These are phyloP conservation scores for Eulemur macaco DNA, from an alignment of 2,113 vertebrate genomes.

Conservation along the genomic window DNA sequence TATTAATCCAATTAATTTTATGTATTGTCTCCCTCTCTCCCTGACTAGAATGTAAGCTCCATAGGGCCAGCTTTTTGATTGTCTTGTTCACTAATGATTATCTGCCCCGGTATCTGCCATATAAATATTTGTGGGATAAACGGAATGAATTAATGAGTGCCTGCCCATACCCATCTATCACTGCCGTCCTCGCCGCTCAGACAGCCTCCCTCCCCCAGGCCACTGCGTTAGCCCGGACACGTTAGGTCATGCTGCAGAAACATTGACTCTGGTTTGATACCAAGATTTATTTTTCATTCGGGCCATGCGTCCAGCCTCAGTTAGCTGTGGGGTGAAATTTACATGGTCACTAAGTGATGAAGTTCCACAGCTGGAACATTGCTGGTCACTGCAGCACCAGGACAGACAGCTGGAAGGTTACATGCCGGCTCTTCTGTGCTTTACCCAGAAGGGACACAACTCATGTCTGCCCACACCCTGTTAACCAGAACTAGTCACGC, in stretches of 20 bases:
- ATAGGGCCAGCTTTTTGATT: neutral
- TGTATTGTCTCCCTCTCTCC: neutral
- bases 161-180: neutral
- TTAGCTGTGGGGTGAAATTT: neutral
- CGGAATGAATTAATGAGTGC: neutral
- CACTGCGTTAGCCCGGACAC: neutral
- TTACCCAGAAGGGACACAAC: neutral
- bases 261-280: neutral
- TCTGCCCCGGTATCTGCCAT: neutral
- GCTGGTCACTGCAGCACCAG: neutral
- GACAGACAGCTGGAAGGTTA: no score
- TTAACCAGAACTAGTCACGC: no score
- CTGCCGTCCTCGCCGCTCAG: fast-evolving
- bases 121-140: neutral
- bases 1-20: neutral
- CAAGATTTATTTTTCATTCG: neutral
- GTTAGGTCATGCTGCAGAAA: neutral
- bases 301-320: neutral
- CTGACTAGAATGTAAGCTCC: neutral
- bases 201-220: no score
- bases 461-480: neutral
- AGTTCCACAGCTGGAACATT: neutral
- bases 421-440: neutral
- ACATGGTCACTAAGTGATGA: neutral
- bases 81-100: neutral